Evolutionary conservation across 2,113 vertebrate genomes (phyloP), one percentile per base, ranked within the genome.

Genomic region (Salvelinus namaycush): DNA sequence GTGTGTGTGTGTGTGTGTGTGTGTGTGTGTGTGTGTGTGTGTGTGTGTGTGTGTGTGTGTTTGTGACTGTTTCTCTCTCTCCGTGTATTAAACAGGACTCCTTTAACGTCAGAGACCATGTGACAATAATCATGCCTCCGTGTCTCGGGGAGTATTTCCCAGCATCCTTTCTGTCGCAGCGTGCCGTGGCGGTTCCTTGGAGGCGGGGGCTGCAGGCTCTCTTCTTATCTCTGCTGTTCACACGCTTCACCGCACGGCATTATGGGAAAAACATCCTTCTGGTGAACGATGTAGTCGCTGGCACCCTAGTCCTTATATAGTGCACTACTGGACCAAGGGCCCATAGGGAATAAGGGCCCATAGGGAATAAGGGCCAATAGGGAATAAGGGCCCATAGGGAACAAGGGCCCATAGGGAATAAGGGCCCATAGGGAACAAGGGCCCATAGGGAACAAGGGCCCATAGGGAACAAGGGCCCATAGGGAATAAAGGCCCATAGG

Each of bases 221-320:
- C 70, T 69, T 49, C 68, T 66, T 70, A 73, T 20, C n/a, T 70
- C 75, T 68, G 70, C 69, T 76, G 70, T 76, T 75, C 75, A 69
- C 71, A 69, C 79, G 75, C 75, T 75, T 73, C 70, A 68, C 31
- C 73, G 48, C 68, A 57, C 68, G 69, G 68, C 66, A 73, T 81
- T 34, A 76, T 54, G 44, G 65, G 18, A 20, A 59, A 57, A 16
- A 62, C 14, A 20, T 24, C 22, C 60, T 39, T 64, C 18, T 27
- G 2, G 60, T 24, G 22, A 62, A 62, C 22, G 24, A 66, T 27
- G 64, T 12, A 14, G n/a, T 22, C 13, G 7, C n/a, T n/a, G 57
- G 16, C 57, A 2, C 7, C 20, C n/a, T 20, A 7, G 8, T n/a
- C 59, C 20, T 4, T 44, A 48, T 14, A n/a, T 24, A 18, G 16